Base-by-base conservation (phyloP, 2,797 vertebrate genomes). In the Acipenser oxyrinchus region DNA sequence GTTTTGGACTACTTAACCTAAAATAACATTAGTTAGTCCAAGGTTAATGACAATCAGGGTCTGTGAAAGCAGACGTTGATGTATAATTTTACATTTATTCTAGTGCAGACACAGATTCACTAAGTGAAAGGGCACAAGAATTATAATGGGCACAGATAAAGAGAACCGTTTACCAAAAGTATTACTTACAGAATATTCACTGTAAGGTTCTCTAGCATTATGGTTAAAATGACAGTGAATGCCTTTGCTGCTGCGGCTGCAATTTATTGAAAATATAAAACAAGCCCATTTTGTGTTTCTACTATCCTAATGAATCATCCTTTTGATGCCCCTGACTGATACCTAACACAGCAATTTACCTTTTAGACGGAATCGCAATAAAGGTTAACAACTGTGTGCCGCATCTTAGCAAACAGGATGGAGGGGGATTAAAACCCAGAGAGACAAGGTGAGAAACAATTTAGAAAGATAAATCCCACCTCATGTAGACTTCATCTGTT, bases 401-500 rank as follows among this genome's bases (percentile, higher is more conserved):
- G 11, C 10, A 48, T 62, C 60, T 62, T 57, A 37, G 49, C 10
- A 48, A 48, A 76, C 77, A 78, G 84, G 87, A 88, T 85, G 84
- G 85, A 88, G 82, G 84, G 84, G 85, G 86, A 89, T 90, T 90
- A 89, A 88, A 90, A 90, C 83, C 85, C 87, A 88, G 88, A 69
- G 88, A 83, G 81, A 87, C 83, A 88, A 89, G 83, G 87, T 89
- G 83, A 88, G 87, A 89, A 91, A 90, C 86, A 87, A 90, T 90
- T 92, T 91, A 64, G 70, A 66, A 71, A 72, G 86, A 88, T 86
- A 76, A 90, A 90, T 93, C 87, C 89, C 89, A 88, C 89, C 84
- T 90, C 90, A 90, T 90, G 87, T 90, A 90, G 89, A 91, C 90
- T 88, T 78, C 85, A 85, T 85, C 82, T 84, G 87, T 88, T 87